Base-by-base conservation (phyloP, 1,140 invertebrate species). In the Caenorhabditis tropicalis region DNA sequence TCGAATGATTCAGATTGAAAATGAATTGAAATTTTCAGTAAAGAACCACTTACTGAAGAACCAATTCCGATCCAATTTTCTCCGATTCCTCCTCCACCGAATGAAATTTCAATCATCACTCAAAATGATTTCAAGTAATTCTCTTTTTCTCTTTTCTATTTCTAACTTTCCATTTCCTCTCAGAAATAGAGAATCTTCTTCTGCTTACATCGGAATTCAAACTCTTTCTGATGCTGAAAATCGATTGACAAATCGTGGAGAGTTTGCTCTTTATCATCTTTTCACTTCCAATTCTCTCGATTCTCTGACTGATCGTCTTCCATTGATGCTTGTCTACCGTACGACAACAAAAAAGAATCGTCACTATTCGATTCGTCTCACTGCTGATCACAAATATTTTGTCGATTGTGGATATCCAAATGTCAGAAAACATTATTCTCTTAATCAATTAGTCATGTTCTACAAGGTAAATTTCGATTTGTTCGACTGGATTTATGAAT, bases 391-490 rank as follows among this genome's bases (percentile, higher is more conserved):
- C 9, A 33, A 74, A 24, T 74, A 19, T 19, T 74, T 74, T 10
- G 65, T 74, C n/a, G 65, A 74, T 24, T 74, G 65, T 43, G 65
- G 65, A 43, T 74, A 74, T 74, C 65, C 65, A 2, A 74, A 74
- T 74, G 65, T 74, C 33, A 33, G 65, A 21, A 74, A 74, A 74
- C 65, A 74, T 46, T 74, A 74, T 15, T 74, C 65, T 9, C 36
- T 74, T 10, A 74, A 43, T 74, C 65, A 74, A 6, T 74, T 74
- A 36, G 65, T 74, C 36, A 74, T 74, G 65, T 74, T 46, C 36
- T 74, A 74, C 36, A 74, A 74, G 36, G 36, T 74, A 36, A 36
- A 10, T 27, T 27, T 36, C 3, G 3, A 1, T 3, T 12, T 36
- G 3, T 65, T 3, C 0, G 16, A 36, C 9, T n/a, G 15, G 19